Evolutionary conservation across 2,113 vertebrate species (phyloP).

Genomic region (Eulemur macaco): DNA sequence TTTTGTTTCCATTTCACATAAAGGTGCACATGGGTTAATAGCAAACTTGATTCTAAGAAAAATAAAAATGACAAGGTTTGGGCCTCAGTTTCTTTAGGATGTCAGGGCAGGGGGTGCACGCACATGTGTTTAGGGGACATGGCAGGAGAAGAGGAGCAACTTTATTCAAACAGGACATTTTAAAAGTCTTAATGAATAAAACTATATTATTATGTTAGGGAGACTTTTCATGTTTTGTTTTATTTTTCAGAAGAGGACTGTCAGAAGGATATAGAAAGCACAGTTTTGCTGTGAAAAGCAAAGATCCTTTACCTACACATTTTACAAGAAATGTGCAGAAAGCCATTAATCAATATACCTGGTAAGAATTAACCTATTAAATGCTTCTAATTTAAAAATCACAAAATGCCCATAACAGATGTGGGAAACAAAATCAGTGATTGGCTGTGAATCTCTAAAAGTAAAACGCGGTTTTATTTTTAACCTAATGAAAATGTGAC

Average conservation of each 20-base stretch:
- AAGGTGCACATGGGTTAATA: neutral
- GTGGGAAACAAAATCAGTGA: neutral
- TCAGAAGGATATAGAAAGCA: constrained; percentile 23
- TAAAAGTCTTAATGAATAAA: neutral
- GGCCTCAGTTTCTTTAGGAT: neutral
- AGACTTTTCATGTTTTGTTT: neutral
- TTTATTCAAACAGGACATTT: neutral
- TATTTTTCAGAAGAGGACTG: constrained; percentile 70
- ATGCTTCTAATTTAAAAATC: neutral
- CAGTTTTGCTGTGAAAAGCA: constrained; percentile 4
- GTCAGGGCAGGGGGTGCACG: accelerated
- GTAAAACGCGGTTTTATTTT: neutral
- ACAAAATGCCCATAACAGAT: neutral
- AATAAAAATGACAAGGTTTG: neutral
- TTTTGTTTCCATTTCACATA: neutral
- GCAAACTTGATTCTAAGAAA: neutral
- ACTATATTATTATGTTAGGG: neutral
- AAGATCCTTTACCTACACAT: constrained; percentile 59
- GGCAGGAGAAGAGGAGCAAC: neutral
- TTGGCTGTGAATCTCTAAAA: neutral
- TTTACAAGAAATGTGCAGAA: constrained; percentile 76
- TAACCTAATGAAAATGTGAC: neutral
- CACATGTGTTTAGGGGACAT: accelerated
- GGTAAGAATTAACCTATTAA: constrained; percentile 55
- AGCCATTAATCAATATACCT: constrained; percentile 64